Evolutionary conservation across 2,113 vertebrate genomes (phyloP).

Genomic region (Psilopsiagon aurifrons): DNA sequence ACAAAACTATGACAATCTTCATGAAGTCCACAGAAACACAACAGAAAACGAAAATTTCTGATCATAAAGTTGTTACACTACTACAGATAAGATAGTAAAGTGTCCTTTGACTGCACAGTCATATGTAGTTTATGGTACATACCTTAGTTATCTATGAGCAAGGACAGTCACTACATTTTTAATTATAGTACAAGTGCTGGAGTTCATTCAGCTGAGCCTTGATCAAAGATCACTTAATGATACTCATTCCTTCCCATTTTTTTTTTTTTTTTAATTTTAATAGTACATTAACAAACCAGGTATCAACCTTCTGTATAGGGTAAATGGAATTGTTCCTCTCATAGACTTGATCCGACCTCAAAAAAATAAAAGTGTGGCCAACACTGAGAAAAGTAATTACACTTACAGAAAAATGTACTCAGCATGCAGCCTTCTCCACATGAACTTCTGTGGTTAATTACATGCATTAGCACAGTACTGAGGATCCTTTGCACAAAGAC

Average conservation of each 20-base stretch:
- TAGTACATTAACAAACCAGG: neutral
- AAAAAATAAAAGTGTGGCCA: neutral
- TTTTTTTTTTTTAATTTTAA: neutral
- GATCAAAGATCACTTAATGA: conserved; percentile 32
- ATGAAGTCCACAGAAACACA: neutral
- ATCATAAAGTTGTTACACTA: neutral
- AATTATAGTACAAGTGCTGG: conserved; percentile 50
- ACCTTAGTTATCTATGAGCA: conserved; percentile 45
- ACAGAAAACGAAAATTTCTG: conserved; percentile 13
- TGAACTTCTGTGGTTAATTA: neutral
- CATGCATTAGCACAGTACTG: neutral
- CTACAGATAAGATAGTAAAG: conserved; percentile 5
- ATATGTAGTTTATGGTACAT: conserved; percentile 29
- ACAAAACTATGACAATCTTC: neutral
- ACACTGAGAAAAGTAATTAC: neutral
- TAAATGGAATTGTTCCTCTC: neutral
- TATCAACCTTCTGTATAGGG: neutral
- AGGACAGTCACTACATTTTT: conserved; percentile 38
- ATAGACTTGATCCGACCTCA: neutral
- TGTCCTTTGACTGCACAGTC: conserved; percentile 60
- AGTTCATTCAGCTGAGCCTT: conserved; percentile 25
- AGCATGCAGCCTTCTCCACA: neutral
- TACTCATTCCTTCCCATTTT: neutral
- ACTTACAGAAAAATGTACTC: neutral
- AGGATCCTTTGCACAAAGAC: neutral